Evolutionary conservation across 2,797 vertebrate genomes (phyloP), one percentile per base, ranked within the genome.

Genomic region (Lateolabrax maculatus): DNA sequence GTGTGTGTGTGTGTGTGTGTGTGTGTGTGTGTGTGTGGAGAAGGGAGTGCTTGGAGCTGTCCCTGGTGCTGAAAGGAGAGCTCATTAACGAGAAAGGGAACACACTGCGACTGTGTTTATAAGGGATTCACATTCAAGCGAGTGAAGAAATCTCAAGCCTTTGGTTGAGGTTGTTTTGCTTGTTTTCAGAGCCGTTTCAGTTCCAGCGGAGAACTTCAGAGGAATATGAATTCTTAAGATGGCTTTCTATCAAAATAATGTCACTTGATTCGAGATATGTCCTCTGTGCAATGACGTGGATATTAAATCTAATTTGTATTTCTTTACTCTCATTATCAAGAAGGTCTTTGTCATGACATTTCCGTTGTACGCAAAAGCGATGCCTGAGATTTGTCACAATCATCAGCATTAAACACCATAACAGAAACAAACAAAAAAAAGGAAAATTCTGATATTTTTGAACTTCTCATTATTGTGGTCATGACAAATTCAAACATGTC

Each of bases 41-140:
- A 23, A 12, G 41, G 6, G 11, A 65, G 21, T 37, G 51, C 49
- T 63, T 55, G 37, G 63, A 87, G 82, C 89, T 91, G 78, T 92
- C 89, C 65, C 1, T 79, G 85, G 85, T 90, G 64, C 83, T 89
- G 82, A 81, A 87, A 71, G 19, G 49, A 82, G 75, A 90, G 78
- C 83, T 89, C 82, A 79, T 86, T 92, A 87, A 76, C 72, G 11
- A 10, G 61, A 89, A 3, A 73, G 34, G 9, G 29, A 83, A 72
- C 79, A 65, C 41, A 74, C 51, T 23, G 63, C 7, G 6, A 53
- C 67, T 62, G 70, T 68, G 70, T 77, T 77, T 63, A 57, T 6
- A 41, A 25, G 31, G 21, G 52, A 62, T 36, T 77, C 60, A 19
- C 21, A 49, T 53, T 68, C 5, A 46, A 49, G 52, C 21, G 4